Evolutionary conservation across 2,888 invertebrate species (phyloP).

Genomic region (Drosophila vallismaia): DNA sequence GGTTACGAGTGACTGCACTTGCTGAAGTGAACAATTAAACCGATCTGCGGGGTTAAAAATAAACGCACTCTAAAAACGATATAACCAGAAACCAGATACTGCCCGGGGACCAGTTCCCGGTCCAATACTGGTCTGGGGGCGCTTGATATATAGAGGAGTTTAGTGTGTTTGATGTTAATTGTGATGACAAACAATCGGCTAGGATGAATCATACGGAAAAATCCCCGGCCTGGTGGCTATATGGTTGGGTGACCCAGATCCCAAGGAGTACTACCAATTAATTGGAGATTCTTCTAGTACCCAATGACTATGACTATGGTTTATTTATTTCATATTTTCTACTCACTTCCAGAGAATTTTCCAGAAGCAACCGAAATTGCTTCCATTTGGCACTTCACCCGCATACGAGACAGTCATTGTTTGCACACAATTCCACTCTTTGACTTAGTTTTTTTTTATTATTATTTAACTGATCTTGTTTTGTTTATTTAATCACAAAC

Average conservation of each 20-base stretch:
- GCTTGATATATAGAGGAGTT: conserved; percentile 1
- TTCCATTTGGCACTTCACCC: conserved; percentile 95
- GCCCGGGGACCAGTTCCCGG: conserved; percentile 32
- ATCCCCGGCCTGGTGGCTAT: conserved; percentile 22
- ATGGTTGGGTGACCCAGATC: conserved; percentile 30
- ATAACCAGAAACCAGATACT: conserved; percentile 44
- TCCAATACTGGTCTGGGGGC: conserved; percentile 12
- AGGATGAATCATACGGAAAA: conserved; percentile 41
- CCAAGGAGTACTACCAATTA: neutral
- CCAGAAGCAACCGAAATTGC: conserved; percentile 97
- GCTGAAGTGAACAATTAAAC: conserved; percentile 56
- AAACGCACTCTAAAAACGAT: conserved; percentile 36
- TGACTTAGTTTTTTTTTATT: conserved; percentile 34
- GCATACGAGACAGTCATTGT: conserved; percentile 95
- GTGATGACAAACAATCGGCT: conserved; percentile 51
- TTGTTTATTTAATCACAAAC: conserved; percentile 27
- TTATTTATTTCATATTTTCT: conserved; percentile 4
- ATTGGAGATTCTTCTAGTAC: neutral
- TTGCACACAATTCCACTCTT: conserved; percentile 1
- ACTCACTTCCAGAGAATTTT: conserved; percentile 94
- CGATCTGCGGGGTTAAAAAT: conserved; percentile 39
- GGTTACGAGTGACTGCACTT: conserved; percentile 74
- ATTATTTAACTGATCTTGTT: conserved; percentile 17
- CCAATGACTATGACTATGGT: too few relatives aligned
- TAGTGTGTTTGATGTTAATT: conserved; percentile 61